Base-by-base conservation (phyloP, 2,113 vertebrate species). In the Daphoenositta chrysoptera region DNA sequence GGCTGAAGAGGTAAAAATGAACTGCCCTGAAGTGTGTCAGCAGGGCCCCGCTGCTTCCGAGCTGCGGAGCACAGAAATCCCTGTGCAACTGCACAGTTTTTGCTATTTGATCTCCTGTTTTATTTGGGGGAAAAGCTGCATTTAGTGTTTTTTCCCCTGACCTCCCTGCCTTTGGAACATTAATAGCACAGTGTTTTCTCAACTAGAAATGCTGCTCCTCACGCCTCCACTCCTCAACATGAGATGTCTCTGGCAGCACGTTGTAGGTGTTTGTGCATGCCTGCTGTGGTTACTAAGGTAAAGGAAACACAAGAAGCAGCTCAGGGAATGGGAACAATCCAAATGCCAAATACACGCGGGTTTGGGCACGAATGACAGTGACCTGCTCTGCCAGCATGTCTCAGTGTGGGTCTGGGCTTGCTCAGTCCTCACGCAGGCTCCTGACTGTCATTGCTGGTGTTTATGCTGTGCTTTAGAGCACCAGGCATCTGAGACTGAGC, bases 231-330 rank as follows among this genome's bases (percentile, higher is more conserved):
- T 83, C 28, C 53, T 91, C 84, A 71, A 37, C 18, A 7, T 50
- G 81, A 93, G 78, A 75, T 6, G 19, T 87, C 78, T 83, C 66
- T 91, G 78, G 91, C 94, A 91, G 82, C 70, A 50, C 30, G 1
- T 8, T 61, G 89, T 87, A 96, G 95, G 93, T 94, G 87, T 95
- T 90, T 68, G 37, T 89, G 87, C 73, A 33, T 93, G 93, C 84
- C 84, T 72, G 87, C 78, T 65, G 71, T 63, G 57, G 90, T 96
- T 95, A 92, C 78, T 88, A 37, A 96, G 82, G 92, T 91, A 91
- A 86, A 91, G 84, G 45, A 79, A 89, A 83, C 84, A 84, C 42
- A 76, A 72, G 72, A 24, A 76, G 66, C 78, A 90, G 85, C 58
- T 85, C 39, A 30, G 48, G 39, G 63, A 85, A 76, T 27, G 78